These are phyloP conservation scores for Epinotia bilunana DNA, from an alignment of 2,888 invertebrate species.

Conservation along the genomic window DNA sequence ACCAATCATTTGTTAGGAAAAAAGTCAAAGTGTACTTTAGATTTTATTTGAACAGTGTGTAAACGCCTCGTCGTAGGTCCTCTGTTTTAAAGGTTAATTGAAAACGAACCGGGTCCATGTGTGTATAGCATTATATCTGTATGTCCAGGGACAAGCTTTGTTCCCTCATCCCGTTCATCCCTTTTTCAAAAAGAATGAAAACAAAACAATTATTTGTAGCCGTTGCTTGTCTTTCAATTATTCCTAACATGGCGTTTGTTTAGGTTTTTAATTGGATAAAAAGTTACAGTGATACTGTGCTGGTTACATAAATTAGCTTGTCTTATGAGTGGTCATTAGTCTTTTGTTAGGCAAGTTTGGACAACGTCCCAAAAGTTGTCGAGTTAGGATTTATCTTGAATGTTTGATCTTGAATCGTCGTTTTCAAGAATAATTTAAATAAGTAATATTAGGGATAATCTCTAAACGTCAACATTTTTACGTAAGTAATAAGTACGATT, in stretches of 20 bases:
- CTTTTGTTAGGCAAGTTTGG: neutral
- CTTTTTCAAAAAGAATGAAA: slow-evolving; percentile 43
- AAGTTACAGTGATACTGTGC: slow-evolving; percentile 34
- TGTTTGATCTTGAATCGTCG: neutral
- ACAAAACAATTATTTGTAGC: slow-evolving; percentile 42
- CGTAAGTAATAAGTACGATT: no score
- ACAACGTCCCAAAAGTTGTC: neutral
- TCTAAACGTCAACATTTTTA: no score
- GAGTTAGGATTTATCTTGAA: neutral
- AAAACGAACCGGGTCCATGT: slow-evolving; percentile 10
- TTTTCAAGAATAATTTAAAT: neutral
- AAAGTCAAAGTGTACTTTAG: no score
- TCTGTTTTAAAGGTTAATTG: slow-evolving; percentile 15
- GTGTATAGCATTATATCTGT: slow-evolving; percentile 12
- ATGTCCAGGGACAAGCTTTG: slow-evolving; percentile 20
- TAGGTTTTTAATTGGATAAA: slow-evolving; percentile 46
- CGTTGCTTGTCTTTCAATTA: slow-evolving; percentile 44
- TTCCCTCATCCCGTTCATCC: slow-evolving; percentile 11
- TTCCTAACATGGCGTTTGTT: slow-evolving; percentile 42
- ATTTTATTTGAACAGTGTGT: no score
- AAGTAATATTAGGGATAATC: no score
- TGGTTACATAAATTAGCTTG: slow-evolving; percentile 1
- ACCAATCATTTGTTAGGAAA: no score
- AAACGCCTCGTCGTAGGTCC: neutral
- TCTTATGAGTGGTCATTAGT: neutral